Evolutionary conservation across 2,797 vertebrate genomes (phyloP).

Genomic region (Antennarius maculatus): DNA sequence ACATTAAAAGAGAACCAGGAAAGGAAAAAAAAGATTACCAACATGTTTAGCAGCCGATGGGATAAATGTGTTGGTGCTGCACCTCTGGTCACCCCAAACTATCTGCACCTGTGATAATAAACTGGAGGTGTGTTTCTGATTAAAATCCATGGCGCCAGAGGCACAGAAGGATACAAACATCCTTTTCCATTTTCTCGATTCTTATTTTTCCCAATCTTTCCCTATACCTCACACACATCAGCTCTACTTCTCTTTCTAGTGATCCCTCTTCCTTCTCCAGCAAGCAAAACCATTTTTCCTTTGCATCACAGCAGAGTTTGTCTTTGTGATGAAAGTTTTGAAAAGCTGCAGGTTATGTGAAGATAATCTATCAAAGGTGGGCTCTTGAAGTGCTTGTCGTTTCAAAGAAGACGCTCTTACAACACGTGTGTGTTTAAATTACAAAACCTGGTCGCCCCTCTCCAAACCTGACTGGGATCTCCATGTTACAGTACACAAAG

Average conservation of each 20-base stretch:
- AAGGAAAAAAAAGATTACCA: background rate
- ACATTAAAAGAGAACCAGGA: slow-evolving; percentile 7
- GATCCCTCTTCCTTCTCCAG: slow-evolving; percentile 14
- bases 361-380: slow-evolving; percentile 19
- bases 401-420: slow-evolving; percentile 45
- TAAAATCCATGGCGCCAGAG: slow-evolving; percentile 57
- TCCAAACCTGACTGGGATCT: slow-evolving; percentile 17
- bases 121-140: slow-evolving; percentile 65
- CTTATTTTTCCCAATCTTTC: slow-evolving; percentile 21
- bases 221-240: background rate
- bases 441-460: slow-evolving; percentile 23
- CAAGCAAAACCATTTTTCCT: slow-evolving; percentile 5
- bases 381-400: slow-evolving; percentile 51
- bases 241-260: slow-evolving; percentile 48
- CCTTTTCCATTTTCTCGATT: slow-evolving; percentile 21
- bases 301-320: slow-evolving; percentile 6
- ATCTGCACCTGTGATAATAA: slow-evolving; percentile 81
- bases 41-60: slow-evolving; percentile 43
- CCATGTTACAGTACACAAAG: slow-evolving; percentile 35
- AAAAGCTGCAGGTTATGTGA: slow-evolving; percentile 4
- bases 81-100: slow-evolving; percentile 68
- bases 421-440: slow-evolving; percentile 40
- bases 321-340: slow-evolving; percentile 5
- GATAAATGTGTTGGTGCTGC: slow-evolving; percentile 24
- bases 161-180: slow-evolving; percentile 44